Evolutionary conservation across 1,140 invertebrate species (phyloP).

Genomic region (Drosophila suzukii): DNA sequence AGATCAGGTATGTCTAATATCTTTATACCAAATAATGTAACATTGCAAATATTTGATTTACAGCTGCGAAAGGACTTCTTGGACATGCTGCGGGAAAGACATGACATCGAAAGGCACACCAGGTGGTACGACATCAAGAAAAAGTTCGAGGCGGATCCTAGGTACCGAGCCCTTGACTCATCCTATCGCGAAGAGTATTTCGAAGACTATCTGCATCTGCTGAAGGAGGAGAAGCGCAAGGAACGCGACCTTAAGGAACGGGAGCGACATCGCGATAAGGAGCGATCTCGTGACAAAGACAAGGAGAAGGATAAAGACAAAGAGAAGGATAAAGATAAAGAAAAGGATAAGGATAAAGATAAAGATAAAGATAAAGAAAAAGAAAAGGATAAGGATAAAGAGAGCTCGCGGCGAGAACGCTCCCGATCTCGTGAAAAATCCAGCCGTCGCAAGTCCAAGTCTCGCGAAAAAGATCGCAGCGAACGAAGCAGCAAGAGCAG

Average conservation of each 20-base stretch:
- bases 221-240: slow-evolving; percentile 92
- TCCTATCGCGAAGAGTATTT: slow-evolving; percentile 96
- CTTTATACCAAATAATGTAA: not conserved
- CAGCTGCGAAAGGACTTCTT: slow-evolving; percentile 97
- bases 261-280: slow-evolving; percentile 80
- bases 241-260: slow-evolving; percentile 76
- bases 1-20: slow-evolving; percentile 41
- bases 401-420: slow-evolving; percentile 85
- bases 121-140: slow-evolving; percentile 98
- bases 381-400: slow-evolving; percentile 72
- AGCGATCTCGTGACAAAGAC: slow-evolving; percentile 61
- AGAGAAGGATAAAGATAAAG: slow-evolving; percentile 76
- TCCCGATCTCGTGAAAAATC: slow-evolving; percentile 87
- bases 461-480: slow-evolving; percentile 86
- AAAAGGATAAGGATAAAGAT: slow-evolving; percentile 50
- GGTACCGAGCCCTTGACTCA: slow-evolving; percentile 96
- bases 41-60: not conserved
- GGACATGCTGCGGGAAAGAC: slow-evolving; percentile 88
- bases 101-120: slow-evolving; percentile 93
- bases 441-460: slow-evolving; percentile 86
- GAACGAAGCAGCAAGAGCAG: slow-evolving; percentile 85
- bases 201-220: slow-evolving; percentile 93
- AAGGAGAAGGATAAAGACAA: slow-evolving; percentile 81
- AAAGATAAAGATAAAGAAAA: slow-evolving; percentile 51
- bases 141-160: slow-evolving; percentile 93